A percentile compares a stretch with the other conserved stretches of the same genome.
These are phyloP conservation scores for Sinotaia quadrata DNA, from an alignment of 2,888 invertebrate genomes.

Conservation along the genomic window DNA sequence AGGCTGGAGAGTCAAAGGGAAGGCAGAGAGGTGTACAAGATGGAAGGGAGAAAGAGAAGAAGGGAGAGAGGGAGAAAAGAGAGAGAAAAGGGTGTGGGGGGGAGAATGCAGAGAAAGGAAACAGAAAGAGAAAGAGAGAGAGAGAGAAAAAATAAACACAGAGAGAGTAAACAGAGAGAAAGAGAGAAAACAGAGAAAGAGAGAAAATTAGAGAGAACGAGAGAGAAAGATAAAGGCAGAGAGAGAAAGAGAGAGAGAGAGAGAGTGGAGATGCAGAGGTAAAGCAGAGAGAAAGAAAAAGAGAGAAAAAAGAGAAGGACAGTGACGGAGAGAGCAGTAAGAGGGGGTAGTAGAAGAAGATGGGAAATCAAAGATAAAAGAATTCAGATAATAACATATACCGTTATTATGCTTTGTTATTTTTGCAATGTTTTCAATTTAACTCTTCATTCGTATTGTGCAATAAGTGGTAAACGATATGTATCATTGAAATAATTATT, in stretches of 20 bases:
- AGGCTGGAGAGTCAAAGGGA: too few species aligned
- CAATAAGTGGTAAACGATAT: not conserved
- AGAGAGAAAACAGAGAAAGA: not conserved
- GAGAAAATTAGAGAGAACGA: not conserved
- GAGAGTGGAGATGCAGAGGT: not conserved
- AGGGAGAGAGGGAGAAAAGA: constrained; percentile 1
- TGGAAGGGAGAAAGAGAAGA: not conserved
- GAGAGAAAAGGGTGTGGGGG: not conserved
- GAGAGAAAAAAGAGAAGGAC: not conserved
- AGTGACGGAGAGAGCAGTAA: not conserved
- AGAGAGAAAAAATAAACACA: not conserved
- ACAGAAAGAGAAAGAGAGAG: not conserved
- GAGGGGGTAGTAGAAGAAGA: not conserved
- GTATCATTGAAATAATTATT: too few species aligned
- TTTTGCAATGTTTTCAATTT: not conserved
- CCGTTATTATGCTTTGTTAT: too few species aligned
- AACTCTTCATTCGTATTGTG: not conserved
- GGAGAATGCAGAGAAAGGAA: not conserved
- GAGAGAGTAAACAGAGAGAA: not conserved
- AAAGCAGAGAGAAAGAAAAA: not conserved
- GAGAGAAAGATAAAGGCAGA: not conserved
- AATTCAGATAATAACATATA: too few species aligned
- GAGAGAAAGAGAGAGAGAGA: not conserved
- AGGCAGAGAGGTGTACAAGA: too few species aligned
- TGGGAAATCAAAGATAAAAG: not conserved